A percentile compares a stretch with the other conserved stretches of the same genome.
Conservation (phyloP, 2,113 vertebrate species). For the Pipa parva region DNA sequence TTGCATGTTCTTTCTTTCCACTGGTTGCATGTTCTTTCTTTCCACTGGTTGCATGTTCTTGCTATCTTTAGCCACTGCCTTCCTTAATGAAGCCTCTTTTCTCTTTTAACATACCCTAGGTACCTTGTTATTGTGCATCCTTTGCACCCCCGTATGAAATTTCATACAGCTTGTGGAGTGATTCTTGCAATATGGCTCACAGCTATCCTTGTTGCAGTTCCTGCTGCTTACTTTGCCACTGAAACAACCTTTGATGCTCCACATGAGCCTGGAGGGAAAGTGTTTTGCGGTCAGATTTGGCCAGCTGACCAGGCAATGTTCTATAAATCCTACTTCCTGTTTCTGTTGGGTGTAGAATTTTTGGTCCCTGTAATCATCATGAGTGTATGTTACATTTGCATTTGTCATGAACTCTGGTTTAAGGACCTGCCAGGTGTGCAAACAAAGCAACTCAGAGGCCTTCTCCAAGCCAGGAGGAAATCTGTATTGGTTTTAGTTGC, state of each 20-base stretch:
- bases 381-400: constrained; percentile 80
- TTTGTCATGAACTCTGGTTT: constrained; percentile 92
- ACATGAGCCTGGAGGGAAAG: constrained; percentile 63
- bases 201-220: constrained; percentile 84
- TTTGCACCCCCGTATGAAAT: constrained; percentile 89
- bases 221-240: constrained; percentile 87
- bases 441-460: constrained; percentile 82
- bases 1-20: too few species aligned
- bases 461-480: constrained; percentile 79
- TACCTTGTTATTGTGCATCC: constrained; percentile 95
- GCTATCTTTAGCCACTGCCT: too few species aligned
- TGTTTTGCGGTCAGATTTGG: constrained; percentile 96
- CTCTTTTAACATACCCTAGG: constrained; percentile 56
- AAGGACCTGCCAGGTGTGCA: constrained; percentile 86
- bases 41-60: too few species aligned
- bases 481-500: constrained; percentile 84
- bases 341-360: constrained; percentile 83
- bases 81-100: too few species aligned
- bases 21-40: too few species aligned
- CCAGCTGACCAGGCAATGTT: constrained; percentile 82
- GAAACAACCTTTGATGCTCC: constrained; percentile 73
- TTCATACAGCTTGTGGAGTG: constrained; percentile 79
- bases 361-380: constrained; percentile 79
- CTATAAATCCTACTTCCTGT: constrained; percentile 91
- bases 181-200: constrained; percentile 79